Evolutionary conservation across 1,140 invertebrate genomes (phyloP).

Genomic region (Gryon sp.): DNA sequence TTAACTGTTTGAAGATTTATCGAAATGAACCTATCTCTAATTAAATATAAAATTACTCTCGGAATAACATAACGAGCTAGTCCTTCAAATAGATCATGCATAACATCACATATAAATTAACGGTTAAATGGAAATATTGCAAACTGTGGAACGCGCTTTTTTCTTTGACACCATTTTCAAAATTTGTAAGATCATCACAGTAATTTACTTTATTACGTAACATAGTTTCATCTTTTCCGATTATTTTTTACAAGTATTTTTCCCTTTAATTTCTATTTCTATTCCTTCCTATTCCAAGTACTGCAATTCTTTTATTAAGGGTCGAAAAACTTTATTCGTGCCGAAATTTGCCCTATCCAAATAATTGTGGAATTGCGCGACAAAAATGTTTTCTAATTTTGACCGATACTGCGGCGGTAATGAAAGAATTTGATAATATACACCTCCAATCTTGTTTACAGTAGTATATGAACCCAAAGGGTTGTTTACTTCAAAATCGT

Average conservation of each 20-base stretch:
- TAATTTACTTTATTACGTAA: conserved; percentile 40
- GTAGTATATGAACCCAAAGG: too few relatives aligned
- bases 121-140: conserved; percentile 26
- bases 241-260: conserved; percentile 3
- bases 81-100: conserved; percentile 54
- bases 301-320: conserved; percentile 6
- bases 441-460: too few relatives aligned
- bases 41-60: conserved; percentile 42
- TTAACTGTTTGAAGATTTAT: conserved; percentile 45
- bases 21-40: conserved; percentile 19
- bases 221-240: conserved; percentile 29
- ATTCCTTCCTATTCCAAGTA: conserved; percentile 18
- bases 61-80: conserved; percentile 33
- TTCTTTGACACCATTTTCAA: conserved; percentile 15
- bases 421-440: conserved; percentile 54
- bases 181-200: conserved; percentile 11
- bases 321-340: conserved; percentile 4
- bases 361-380: conserved; percentile 51
- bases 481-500: too few relatives aligned
- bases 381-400: conserved; percentile 65
- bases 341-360: background rate
- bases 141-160: conserved; percentile 25
- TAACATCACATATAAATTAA: conserved; percentile 34
- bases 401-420: conserved; percentile 61
- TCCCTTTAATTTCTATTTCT: background rate